phyloP scores from a whole-genome alignment of 1,140 invertebrate genomes.

The Tenebrio molitor region DNA sequence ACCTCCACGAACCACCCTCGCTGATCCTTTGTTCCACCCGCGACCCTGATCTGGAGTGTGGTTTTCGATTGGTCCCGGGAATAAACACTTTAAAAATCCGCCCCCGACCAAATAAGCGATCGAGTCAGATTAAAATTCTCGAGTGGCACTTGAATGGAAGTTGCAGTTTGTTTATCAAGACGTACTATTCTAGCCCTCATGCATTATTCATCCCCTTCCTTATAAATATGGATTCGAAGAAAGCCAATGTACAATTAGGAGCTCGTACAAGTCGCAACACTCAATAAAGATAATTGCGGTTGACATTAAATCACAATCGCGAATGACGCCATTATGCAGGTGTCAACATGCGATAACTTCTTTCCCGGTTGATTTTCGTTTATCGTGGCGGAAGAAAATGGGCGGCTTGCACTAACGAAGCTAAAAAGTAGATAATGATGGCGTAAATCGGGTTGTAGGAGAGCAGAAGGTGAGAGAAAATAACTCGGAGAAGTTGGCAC shows the following conservation, averaged over 20 bases:
- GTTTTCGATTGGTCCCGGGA: background rate
- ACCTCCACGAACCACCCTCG: background rate
- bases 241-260: conserved; percentile 19
- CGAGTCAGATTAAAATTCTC: background rate
- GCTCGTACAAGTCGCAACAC: background rate
- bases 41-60: background rate
- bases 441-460: no score
- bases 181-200: no score
- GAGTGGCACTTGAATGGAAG: conserved; percentile 12
- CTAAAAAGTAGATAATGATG: background rate
- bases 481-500: no score
- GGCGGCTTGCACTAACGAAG: no score
- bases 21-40: background rate
- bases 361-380: background rate
- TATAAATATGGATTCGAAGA: conserved; percentile 7
- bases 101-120: background rate
- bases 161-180: conserved; percentile 14
- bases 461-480: no score
- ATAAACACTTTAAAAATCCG: conserved; percentile 18
- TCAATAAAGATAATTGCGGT: conserved; percentile 17
- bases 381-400: background rate
- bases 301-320: background rate
- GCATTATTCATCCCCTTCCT: conserved; percentile 1
- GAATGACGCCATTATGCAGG: conserved; percentile 2
- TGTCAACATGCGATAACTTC: conserved; percentile 16